Percentiles rank a stretch among this genome's conserved stretches.
phyloP scores from a whole-genome alignment of 1,140 invertebrate species.

The Diachasma alloeum region DNA sequence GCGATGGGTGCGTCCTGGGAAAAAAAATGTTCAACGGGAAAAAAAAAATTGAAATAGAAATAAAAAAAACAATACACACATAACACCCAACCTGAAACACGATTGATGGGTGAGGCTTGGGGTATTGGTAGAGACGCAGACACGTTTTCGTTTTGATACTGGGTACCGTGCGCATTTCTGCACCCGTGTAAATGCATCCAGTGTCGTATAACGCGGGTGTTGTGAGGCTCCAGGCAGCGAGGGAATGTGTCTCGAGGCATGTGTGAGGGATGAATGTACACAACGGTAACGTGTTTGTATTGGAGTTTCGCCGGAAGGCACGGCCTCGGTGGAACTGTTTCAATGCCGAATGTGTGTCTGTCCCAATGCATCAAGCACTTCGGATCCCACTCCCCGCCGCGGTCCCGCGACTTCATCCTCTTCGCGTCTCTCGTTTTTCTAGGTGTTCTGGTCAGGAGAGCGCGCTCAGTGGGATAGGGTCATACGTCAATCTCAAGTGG shows the following conservation, averaged over 20 bases:
- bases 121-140: constrained; percentile 38
- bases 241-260: constrained; percentile 7
- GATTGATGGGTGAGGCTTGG: constrained; percentile 45
- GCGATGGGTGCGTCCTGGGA: constrained; percentile 43
- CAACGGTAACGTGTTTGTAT: not conserved
- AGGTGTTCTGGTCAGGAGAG: not conserved
- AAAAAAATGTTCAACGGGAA: constrained; percentile 46
- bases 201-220: not conserved
- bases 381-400: constrained; percentile 16
- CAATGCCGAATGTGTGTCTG: constrained; percentile 50
- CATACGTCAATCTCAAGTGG: not conserved
- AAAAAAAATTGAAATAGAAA: constrained; percentile 16
- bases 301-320: constrained; percentile 19
- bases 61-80: constrained; percentile 15
- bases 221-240: not conserved
- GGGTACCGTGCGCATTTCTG: constrained; percentile 9
- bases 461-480: not conserved
- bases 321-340: constrained; percentile 41
- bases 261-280: not conserved
- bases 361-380: constrained; percentile 49
- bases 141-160: constrained; percentile 23
- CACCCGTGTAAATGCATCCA: not conserved
- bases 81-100: constrained; percentile 33
- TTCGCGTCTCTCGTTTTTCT: not conserved
- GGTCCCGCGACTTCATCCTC: constrained; percentile 27